phyloP scores from a whole-genome alignment of 2,113 vertebrate species.

The Prunella fulvescens region DNA sequence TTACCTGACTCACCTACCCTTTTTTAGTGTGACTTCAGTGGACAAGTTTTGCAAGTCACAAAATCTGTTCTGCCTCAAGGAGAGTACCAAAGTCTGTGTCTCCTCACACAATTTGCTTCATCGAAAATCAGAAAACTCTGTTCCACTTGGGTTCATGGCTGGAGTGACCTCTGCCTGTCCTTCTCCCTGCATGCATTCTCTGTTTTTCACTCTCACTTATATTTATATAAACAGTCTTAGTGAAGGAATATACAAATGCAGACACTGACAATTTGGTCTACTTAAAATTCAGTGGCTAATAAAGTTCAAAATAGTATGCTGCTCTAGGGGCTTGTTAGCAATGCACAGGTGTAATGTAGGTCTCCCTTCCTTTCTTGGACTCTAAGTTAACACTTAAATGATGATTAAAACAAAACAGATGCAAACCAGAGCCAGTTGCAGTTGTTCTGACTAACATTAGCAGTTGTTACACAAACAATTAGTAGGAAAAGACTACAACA shows the following conservation, averaged over 20 bases:
- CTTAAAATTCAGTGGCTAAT: conserved; percentile 48
- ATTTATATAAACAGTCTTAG: neutral
- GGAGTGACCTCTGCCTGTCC: neutral
- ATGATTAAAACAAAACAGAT: conserved; percentile 2
- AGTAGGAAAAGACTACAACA: conserved; percentile 6
- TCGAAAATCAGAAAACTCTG: neutral
- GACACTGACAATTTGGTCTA: neutral
- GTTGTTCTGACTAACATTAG: conserved; percentile 46
- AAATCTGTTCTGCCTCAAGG: neutral
- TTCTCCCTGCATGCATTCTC: neutral
- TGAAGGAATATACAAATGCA: neutral
- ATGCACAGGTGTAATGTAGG: neutral
- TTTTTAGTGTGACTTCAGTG: neutral
- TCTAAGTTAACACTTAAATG: conserved; percentile 6
- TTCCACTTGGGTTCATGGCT: neutral
- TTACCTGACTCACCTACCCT: neutral
- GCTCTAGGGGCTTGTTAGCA: conserved; percentile 24
- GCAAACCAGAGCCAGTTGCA: conserved; percentile 14
- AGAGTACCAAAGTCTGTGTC: neutral
- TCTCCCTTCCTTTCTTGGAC: neutral
- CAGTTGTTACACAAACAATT: conserved; percentile 45
- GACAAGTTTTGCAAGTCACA: neutral
- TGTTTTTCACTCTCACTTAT: neutral
- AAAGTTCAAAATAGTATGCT: neutral
- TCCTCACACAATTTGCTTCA: neutral